These are phyloP conservation scores for Phenganax subtilis DNA, from an alignment of 92 coral and sea anemone genomes.

Conservation along the genomic window DNA sequence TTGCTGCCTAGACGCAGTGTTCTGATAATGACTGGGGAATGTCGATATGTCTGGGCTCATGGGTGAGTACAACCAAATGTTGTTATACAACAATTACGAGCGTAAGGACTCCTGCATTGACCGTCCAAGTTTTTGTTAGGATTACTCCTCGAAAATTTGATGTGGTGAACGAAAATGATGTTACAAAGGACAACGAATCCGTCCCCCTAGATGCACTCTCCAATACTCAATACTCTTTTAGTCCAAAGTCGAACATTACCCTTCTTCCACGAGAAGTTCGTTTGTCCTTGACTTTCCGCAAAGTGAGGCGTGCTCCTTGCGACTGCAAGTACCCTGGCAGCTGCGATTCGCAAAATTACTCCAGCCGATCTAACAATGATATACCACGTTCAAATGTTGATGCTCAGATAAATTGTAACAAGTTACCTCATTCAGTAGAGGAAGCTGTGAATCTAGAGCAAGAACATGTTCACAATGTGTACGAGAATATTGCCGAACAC, in stretches of 20 bases:
- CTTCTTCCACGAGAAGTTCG: constrained; percentile 74
- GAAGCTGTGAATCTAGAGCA: constrained; percentile 78
- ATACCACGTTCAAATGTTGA: background rate
- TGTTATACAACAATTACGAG: too few species aligned
- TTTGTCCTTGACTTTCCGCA: constrained; percentile 83
- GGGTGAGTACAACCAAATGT: constrained; percentile 57
- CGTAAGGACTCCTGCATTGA: background rate
- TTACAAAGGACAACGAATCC: constrained; percentile 5
- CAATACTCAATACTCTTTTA: constrained; percentile 17
- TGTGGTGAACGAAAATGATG: constrained; percentile 43
- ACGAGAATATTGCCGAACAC: constrained; percentile 89
- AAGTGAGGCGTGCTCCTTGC: constrained; percentile 73
- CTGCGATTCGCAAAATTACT: constrained; percentile 71
- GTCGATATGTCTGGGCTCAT: constrained; percentile 96
- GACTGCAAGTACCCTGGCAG: constrained; percentile 57
- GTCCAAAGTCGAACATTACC: constrained; percentile 48
- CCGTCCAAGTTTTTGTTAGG: constrained; percentile 42
- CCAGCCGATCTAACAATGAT: background rate
- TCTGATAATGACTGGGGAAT: constrained; percentile 85
- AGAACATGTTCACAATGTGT: constrained; percentile 79
- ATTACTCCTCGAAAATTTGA: constrained; percentile 96
- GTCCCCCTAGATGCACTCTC: background rate
- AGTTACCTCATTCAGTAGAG: constrained; percentile 56
- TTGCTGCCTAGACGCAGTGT: constrained; percentile 81
- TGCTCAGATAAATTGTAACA: constrained; percentile 7